These are phyloP conservation scores for Mus musculus DNA, from an alignment of 2,113 vertebrate genomes.

Conservation along the genomic window DNA sequence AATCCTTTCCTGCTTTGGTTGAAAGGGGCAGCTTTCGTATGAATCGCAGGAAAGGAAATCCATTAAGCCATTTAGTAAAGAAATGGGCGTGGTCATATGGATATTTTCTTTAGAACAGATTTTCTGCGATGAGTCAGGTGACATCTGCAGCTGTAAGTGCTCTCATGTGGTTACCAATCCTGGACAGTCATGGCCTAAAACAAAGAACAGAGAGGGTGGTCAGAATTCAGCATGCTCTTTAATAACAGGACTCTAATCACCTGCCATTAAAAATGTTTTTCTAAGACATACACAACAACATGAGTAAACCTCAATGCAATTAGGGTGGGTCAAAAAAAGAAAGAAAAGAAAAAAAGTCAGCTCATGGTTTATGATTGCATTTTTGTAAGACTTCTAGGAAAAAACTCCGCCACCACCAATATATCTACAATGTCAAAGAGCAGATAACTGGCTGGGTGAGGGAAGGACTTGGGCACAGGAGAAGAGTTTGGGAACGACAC, in stretches of 20 bases:
- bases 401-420: background rate
- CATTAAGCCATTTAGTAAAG: slow-evolving; percentile 80
- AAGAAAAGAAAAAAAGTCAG: background rate
- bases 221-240: slow-evolving; percentile 33
- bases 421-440: slow-evolving; percentile 37
- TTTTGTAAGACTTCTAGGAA: slow-evolving; percentile 39
- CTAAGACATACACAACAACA: slow-evolving; percentile 2
- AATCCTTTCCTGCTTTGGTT: slow-evolving; percentile 80
- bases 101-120: slow-evolving; percentile 41
- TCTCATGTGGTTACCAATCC: slow-evolving; percentile 67
- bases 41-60: slow-evolving; percentile 69
- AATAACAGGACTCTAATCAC: slow-evolving; percentile 5
- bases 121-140: slow-evolving; percentile 57
- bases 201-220: slow-evolving; percentile 51
- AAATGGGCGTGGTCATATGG: slow-evolving; percentile 46
- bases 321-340: slow-evolving; percentile 17
- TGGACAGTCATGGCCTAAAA: slow-evolving; percentile 75
- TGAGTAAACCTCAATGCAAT: slow-evolving; percentile 20
- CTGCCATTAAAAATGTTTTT: slow-evolving; percentile 14
- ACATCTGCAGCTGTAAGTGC: slow-evolving; percentile 40
- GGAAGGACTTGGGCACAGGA: background rate
- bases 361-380: slow-evolving; percentile 25
- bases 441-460: background rate
- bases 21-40: slow-evolving; percentile 80
- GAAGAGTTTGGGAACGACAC: background rate